Percentiles rank a stretch among this genome's conserved stretches.
Evolutionary conservation across 1,140 invertebrate species (phyloP).

Genomic region (Phymastichus coffea): DNA sequence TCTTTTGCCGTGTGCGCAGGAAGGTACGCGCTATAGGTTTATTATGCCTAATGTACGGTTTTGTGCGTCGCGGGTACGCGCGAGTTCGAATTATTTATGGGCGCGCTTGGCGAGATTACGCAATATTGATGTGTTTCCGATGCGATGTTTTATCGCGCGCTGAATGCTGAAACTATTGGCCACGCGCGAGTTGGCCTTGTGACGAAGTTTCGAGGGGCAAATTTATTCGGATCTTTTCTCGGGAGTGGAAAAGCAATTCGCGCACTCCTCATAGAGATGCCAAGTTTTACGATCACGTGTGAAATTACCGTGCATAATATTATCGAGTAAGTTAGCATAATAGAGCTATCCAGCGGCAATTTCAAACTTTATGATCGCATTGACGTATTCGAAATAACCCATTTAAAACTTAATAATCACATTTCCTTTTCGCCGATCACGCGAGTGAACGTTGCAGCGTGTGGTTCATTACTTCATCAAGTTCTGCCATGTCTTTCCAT

Average conservation of each 20-base stretch:
- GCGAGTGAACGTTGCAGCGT: background rate
- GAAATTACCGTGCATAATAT: background rate
- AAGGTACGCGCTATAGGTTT: too few relatives aligned
- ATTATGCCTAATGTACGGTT: too few relatives aligned
- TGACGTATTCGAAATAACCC: background rate
- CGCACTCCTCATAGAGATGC: background rate
- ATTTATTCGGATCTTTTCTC: background rate
- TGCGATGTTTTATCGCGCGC: too few relatives aligned
- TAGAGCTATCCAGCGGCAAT: background rate
- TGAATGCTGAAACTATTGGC: too few relatives aligned
- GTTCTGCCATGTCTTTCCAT: background rate
- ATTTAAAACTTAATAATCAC: background rate
- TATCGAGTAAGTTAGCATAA: background rate
- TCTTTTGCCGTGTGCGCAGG: too few relatives aligned
- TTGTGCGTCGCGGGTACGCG: too few relatives aligned
- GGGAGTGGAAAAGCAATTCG: too few relatives aligned
- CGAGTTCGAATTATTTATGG: too few relatives aligned
- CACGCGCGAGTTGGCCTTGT: too few relatives aligned
- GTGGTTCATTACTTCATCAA: background rate
- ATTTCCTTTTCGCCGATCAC: background rate
- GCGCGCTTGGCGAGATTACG: too few relatives aligned
- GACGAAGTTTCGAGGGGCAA: too few relatives aligned
- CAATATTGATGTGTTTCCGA: too few relatives aligned
- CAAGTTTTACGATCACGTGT: conserved; percentile 13
- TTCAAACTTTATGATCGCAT: conserved; percentile 3